These are phyloP conservation scores for Artibeus lituratus DNA, from an alignment of 2,797 vertebrate genomes.

Conservation along the genomic window DNA sequence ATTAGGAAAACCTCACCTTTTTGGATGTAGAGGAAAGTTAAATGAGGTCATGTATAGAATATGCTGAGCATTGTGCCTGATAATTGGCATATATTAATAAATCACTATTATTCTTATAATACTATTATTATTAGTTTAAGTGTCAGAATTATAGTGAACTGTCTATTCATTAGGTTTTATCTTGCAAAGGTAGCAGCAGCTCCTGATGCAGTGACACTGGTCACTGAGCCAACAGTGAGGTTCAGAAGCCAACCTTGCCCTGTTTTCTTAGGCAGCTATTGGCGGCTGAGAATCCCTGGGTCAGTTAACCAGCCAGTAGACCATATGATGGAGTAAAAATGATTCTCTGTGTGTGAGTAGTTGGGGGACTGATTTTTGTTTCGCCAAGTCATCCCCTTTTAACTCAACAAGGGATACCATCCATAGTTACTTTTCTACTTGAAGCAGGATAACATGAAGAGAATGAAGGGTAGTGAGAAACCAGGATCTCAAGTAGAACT, in stretches of 20 bases:
- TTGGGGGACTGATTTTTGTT: not conserved
- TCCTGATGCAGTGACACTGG: not conserved
- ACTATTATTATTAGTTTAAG: not conserved
- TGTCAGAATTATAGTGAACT: not conserved
- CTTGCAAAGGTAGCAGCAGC: not conserved
- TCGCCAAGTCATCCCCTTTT: not conserved
- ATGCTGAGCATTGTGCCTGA: not conserved
- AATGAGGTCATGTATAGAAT: not conserved
- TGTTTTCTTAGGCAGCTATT: not conserved
- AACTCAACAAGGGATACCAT: not conserved
- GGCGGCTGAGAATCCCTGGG: not conserved
- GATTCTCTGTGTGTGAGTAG: not conserved
- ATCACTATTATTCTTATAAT: not conserved
- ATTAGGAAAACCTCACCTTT: not conserved
- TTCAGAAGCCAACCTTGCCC: not conserved
- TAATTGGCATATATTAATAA: not conserved
- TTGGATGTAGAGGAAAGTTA: not conserved
- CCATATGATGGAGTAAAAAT: not conserved
- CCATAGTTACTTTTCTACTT: not conserved
- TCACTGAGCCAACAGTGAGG: not conserved
- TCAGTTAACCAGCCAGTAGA: not conserved
- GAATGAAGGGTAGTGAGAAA: not conserved
- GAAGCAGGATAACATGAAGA: not conserved
- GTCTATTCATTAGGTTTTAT: not conserved
- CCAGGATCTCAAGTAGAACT: not conserved